Base-by-base conservation (phyloP, 2,888 invertebrate genomes). In the Chaitophorus viminalis region DNA sequence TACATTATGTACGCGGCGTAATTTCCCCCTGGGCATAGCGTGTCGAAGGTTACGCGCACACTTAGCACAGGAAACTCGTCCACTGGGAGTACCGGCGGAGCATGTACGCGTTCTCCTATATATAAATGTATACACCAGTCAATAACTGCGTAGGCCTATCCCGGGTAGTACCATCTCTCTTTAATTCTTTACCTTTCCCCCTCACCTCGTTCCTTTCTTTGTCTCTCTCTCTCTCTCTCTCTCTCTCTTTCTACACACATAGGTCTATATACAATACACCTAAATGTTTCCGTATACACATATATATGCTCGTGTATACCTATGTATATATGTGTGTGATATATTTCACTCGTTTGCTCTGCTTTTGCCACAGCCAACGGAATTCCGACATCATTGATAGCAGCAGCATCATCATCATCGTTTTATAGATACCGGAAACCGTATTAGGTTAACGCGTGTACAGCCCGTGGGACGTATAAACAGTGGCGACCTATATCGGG, bases 21-120 rank as follows among this genome's bases (percentile, higher is more conserved):
- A 87, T 79, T 78, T 39, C 36, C 86, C 86, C 86, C 21, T n/a
- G 87, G 72, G 87, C 72, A 87, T 87, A 79, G 87, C 87, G 87
- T 87, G 87, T 79, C 87, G 87, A 87, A 87, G 79, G 79, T 79
- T 87, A 87, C 39, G 70, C 31, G 86, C 39, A 70, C 75, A 78
- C 78, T 86, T 86, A 77, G 70, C 36, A 72, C n/a, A 29, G 72
- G 74, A 60, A 72, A 87, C 79, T 78, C 33, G 78, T 87, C 87
- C 87, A 14, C 78, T 60, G 87, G 87, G 87, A 87, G 31, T 31
- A 79, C 54, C 86, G 54, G 70, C 46, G 75, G 83, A 17, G 29
- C 54, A 31, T 25, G 68, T 25, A 29, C 29, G 14, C 68, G 39
- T 8, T n/a, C n/a, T n/a, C 9, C 11, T n/a, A n/a, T 8, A 65